A percentile compares a stretch with the other conserved stretches of the same genome.
These are phyloP conservation scores for Geopemphigus sp. DNA, from an alignment of 1,140 invertebrate genomes.

Conservation along the genomic window DNA sequence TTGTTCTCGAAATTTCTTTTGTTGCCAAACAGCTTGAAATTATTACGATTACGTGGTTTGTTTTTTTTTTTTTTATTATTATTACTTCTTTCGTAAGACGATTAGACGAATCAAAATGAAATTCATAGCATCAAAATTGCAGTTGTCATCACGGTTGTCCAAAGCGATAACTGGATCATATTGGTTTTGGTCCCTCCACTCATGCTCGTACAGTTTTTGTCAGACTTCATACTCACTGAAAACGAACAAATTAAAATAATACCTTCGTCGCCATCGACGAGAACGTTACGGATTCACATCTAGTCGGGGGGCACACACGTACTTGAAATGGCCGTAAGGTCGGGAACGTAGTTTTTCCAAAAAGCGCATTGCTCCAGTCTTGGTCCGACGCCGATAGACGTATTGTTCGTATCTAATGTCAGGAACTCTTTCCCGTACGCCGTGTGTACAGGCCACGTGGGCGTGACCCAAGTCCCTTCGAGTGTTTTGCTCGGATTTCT, in stretches of 20 bases:
- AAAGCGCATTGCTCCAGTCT: conserved; percentile 90
- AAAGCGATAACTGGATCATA: conserved; percentile 24
- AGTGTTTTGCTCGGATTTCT: conserved; percentile 68
- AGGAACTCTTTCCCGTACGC: conserved; percentile 79
- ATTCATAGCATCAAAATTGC: conserved; percentile 26
- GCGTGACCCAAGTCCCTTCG: conserved; percentile 61
- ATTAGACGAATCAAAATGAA: conserved; percentile 24
- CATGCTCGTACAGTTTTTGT: conserved; percentile 32
- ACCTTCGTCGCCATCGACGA: neutral
- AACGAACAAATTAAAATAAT: neutral
- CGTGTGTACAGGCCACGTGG: conserved; percentile 85
- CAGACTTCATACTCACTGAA: conserved; percentile 46
- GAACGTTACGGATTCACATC: neutral
- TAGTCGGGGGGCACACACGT: conserved; percentile 55
- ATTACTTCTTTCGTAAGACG: neutral
- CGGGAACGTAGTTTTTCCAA: conserved; percentile 92
- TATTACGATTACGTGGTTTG: conserved; percentile 5
- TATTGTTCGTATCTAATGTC: conserved; percentile 75
- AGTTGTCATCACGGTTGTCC: conserved; percentile 23
- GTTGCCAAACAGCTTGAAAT: conserved; percentile 31
- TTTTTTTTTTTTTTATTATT: neutral
- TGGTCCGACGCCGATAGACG: conserved; percentile 77
- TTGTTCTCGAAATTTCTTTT: conserved; percentile 26
- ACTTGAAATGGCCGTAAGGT: conserved; percentile 75
- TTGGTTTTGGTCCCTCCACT: conserved; percentile 38